These are phyloP conservation scores for Scartelaos histophorus DNA, from an alignment of 2,113 vertebrate genomes.

Conservation along the genomic window DNA sequence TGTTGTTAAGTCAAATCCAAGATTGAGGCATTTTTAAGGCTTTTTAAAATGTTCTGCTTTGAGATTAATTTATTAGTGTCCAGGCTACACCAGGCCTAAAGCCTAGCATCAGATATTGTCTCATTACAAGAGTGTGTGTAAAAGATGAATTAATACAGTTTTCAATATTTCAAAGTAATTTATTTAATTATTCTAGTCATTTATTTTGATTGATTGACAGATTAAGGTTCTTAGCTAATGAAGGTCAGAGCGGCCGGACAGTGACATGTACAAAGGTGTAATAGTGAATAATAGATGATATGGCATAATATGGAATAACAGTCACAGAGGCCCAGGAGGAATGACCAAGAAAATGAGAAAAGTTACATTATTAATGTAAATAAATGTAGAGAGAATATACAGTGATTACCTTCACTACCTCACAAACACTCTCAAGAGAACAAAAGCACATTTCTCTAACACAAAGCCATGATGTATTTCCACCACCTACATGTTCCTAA, in stretches of 20 bases:
- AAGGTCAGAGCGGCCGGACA: slow-evolving; percentile 7
- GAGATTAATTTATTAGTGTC: background rate
- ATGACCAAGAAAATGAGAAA: background rate
- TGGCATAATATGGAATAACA: background rate
- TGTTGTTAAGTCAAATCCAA: background rate
- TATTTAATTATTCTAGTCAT: background rate
- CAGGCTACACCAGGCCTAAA: background rate
- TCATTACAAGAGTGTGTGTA: background rate
- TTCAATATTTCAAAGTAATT: background rate
- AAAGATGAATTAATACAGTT: background rate
- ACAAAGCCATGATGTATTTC: background rate
- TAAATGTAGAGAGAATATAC: background rate
- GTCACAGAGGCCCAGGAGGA: background rate
- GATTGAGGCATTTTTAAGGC: background rate
- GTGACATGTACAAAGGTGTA: slow-evolving; percentile 3
- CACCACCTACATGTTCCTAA: background rate
- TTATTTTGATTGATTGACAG: slow-evolving; percentile 1
- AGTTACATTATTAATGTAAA: background rate
- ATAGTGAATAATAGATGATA: slow-evolving; percentile 1
- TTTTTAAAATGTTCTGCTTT: background rate
- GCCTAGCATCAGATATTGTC: background rate
- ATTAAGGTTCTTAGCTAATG: background rate
- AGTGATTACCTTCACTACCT: background rate
- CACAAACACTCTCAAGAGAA: background rate
- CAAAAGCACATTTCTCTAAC: background rate